Conservation (phyloP, 2,113 vertebrate species). For the Thomomys bottae region DNA sequence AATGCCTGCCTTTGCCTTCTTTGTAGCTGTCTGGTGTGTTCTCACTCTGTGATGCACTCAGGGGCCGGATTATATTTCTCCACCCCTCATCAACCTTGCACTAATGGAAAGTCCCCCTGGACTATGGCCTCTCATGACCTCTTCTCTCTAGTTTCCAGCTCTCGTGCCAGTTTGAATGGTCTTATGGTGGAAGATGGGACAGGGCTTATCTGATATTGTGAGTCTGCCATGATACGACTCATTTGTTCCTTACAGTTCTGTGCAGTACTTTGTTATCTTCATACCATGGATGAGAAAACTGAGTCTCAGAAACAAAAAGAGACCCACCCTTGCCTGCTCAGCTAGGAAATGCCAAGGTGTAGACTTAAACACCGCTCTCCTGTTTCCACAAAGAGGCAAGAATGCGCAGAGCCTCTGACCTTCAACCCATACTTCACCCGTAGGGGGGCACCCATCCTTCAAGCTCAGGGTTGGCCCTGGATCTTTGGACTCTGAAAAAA, state of each 20-base stretch:
- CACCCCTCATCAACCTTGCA: conserved; percentile 24
- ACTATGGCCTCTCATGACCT: conserved; percentile 58
- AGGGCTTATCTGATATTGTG: conserved; percentile 44
- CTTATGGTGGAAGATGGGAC: conserved; percentile 18
- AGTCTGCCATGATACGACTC: neutral
- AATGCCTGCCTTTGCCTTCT: conserved; percentile 15
- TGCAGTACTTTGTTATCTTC: neutral
- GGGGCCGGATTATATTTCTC: conserved; percentile 67
- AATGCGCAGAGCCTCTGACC: neutral
- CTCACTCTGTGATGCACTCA: neutral
- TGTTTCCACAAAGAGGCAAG: neutral
- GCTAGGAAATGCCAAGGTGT: neutral
- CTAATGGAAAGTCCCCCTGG: conserved; percentile 72
- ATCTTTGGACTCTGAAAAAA: conserved; percentile 24
- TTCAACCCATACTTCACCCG: neutral
- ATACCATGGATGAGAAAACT: neutral
- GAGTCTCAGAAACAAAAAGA: conserved; percentile 3
- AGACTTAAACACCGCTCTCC: neutral
- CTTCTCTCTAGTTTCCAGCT: conserved; percentile 73
- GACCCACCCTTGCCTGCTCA: neutral
- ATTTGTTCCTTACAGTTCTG: conserved; percentile 3
- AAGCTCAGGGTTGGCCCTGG: neutral
- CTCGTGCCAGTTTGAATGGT: conserved; percentile 61
- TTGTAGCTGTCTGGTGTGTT: conserved; percentile 25
- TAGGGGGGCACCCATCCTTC: neutral